phyloP scores from a whole-genome alignment of 2,797 vertebrate genomes.

The Numenius phaeopus region DNA sequence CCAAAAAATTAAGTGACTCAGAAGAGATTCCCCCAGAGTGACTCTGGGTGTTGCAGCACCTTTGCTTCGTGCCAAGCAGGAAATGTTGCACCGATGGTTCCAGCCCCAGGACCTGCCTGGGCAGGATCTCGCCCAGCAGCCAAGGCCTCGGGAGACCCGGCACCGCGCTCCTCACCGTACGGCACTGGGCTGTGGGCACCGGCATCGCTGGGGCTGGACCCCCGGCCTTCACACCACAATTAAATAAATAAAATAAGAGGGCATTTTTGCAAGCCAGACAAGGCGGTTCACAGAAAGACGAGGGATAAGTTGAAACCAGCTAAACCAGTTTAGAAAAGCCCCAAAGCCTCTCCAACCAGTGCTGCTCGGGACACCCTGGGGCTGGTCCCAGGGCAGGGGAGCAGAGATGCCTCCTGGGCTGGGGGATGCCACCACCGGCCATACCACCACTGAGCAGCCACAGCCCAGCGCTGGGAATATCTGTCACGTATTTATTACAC shows the following conservation, averaged over 20 bases:
- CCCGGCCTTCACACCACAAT: background rate
- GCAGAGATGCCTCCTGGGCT: background rate
- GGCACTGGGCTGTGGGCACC: background rate
- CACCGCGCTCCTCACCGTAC: rapidly evolving
- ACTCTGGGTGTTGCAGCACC: rapidly evolving
- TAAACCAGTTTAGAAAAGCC: constrained; percentile 28
- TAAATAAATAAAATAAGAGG: background rate
- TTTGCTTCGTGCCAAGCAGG: background rate
- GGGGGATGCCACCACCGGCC: background rate
- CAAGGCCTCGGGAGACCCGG: rapidly evolving
- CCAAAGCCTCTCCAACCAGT: background rate
- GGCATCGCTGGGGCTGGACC: rapidly evolving
- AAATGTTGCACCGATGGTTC: background rate
- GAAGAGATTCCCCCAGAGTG: background rate
- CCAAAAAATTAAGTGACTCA: background rate
- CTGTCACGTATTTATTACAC: constrained; percentile 42
- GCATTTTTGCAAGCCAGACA: background rate
- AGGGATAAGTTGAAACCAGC: background rate
- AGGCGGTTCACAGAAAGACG: background rate
- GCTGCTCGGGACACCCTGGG: background rate
- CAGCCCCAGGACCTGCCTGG: background rate
- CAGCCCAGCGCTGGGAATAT: background rate
- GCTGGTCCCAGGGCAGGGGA: background rate
- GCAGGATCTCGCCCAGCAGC: background rate
- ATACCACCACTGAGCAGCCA: background rate